These are phyloP conservation scores for Scolopax rusticola DNA, from an alignment of 2,797 vertebrate species.

Conservation along the genomic window DNA sequence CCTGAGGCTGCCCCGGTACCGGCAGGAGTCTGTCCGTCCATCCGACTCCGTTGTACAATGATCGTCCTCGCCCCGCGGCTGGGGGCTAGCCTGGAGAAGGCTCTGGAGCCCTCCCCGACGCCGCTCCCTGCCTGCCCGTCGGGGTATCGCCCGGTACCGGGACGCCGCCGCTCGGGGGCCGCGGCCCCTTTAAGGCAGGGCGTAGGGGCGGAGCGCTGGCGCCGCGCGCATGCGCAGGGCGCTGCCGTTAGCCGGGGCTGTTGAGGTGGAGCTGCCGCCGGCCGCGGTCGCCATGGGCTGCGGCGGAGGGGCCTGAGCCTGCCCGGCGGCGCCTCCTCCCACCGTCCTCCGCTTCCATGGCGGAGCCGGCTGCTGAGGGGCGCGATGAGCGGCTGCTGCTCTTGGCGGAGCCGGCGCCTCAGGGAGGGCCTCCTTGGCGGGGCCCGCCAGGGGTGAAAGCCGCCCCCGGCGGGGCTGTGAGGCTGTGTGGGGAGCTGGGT, in stretches of 20 bases:
- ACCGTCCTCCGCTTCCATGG: background rate
- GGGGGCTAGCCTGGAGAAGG: accelerated
- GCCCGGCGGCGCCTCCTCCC: background rate
- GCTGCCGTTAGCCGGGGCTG: background rate
- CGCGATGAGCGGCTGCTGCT: background rate
- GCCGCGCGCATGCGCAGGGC: background rate
- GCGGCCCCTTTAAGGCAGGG: conserved; percentile 42
- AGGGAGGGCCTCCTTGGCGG: background rate
- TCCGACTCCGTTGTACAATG: accelerated
- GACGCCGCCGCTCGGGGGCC: background rate
- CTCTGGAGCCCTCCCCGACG: accelerated
- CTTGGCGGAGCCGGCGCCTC: background rate
- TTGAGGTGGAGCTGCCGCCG: background rate
- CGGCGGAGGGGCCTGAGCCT: background rate
- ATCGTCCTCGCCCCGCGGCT: accelerated
- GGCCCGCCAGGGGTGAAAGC: background rate
- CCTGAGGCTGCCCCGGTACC: background rate
- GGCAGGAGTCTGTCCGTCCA: too few species aligned
- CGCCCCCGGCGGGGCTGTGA: background rate
- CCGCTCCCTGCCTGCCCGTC: accelerated
- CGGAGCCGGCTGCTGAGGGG: background rate
- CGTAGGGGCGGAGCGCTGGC: background rate
- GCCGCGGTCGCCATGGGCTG: background rate
- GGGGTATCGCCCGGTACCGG: accelerated
- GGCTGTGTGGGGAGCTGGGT: background rate